Evolutionary conservation across 1,140 invertebrate genomes (phyloP).

Genomic region (Trachelipus rathkii): DNA sequence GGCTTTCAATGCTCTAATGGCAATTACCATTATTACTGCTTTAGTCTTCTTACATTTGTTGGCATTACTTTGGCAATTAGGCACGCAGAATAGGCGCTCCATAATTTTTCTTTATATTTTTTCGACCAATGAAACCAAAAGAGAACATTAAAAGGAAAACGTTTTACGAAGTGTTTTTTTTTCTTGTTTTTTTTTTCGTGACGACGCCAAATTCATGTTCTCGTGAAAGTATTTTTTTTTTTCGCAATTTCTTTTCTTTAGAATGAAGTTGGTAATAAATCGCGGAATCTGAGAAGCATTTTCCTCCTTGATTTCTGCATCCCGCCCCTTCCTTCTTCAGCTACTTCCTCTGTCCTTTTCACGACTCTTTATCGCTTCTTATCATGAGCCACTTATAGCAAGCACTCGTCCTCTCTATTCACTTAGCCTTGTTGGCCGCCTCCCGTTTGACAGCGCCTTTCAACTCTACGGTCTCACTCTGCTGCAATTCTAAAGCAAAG

Average conservation of each 20-base stretch:
- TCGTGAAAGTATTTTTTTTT: background rate
- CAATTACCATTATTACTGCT: background rate
- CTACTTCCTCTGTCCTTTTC: conserved; percentile 11
- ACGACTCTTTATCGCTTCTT: conserved; percentile 6
- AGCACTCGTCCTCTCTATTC: conserved; percentile 5
- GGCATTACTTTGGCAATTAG: conserved; percentile 8
- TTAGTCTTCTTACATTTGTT: background rate
- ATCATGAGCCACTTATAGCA: conserved; percentile 6
- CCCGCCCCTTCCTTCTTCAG: conserved; percentile 6
- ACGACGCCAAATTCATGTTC: background rate
- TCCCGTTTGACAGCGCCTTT: conserved; percentile 10
- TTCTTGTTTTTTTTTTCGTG: background rate
- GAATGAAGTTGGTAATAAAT: background rate
- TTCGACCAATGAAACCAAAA: background rate
- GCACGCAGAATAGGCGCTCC: background rate
- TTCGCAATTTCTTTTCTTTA: background rate
- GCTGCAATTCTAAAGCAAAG: conserved; percentile 4
- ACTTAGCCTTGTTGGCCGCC: conserved; percentile 7
- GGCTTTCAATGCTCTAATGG: background rate
- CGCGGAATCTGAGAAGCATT: conserved; percentile 5
- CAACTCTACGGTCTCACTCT: conserved; percentile 2
- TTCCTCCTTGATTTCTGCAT: background rate
- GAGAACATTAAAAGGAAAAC: background rate
- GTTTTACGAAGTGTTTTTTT: background rate
- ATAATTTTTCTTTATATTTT: background rate